Conservation (phyloP, 2,888 invertebrate genomes). For the Cerceris ruficornis region DNA sequence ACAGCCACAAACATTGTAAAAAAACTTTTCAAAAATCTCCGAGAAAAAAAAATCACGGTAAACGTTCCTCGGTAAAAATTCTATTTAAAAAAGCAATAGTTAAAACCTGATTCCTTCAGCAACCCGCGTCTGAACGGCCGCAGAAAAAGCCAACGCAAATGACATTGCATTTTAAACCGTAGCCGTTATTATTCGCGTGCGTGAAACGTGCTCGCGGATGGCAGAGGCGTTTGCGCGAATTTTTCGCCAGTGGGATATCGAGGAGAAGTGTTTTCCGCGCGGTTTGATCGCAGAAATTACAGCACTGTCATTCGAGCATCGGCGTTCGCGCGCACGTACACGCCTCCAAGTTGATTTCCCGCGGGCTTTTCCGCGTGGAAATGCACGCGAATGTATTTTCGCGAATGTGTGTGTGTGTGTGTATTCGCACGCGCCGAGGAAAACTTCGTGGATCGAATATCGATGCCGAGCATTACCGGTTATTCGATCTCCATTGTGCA, state of each 20-base stretch:
- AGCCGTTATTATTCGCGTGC: too few species aligned
- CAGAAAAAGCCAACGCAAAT: too few species aligned
- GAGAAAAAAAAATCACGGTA: too few species aligned
- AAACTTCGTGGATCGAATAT: slow-evolving; percentile 31
- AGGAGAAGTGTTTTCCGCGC: slow-evolving; percentile 22
- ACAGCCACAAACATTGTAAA: too few species aligned
- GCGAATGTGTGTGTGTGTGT: slow-evolving; percentile 16
- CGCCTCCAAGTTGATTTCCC: slow-evolving; percentile 77
- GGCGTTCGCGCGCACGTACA: slow-evolving; percentile 24
- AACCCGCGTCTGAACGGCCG: too few species aligned
- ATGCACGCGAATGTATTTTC: slow-evolving; percentile 42
- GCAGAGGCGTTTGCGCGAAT: too few species aligned
- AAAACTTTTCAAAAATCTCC: too few species aligned
- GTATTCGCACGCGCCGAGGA: slow-evolving; percentile 39
- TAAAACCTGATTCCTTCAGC: too few species aligned
- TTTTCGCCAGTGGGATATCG: slow-evolving; percentile 24
- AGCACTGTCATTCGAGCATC: slow-evolving; percentile 39
- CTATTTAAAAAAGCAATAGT: too few species aligned
- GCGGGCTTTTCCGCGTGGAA: slow-evolving; percentile 68
- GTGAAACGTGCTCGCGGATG: too few species aligned
- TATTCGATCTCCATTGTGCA: slow-evolving; percentile 20
- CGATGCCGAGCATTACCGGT: slow-evolving; percentile 28
- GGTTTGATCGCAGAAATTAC: slow-evolving; percentile 39
- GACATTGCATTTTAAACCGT: too few species aligned
- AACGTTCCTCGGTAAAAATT: too few species aligned